Evolutionary conservation across 2,797 vertebrate genomes (phyloP).

Genomic region (Siniperca obscura): DNA sequence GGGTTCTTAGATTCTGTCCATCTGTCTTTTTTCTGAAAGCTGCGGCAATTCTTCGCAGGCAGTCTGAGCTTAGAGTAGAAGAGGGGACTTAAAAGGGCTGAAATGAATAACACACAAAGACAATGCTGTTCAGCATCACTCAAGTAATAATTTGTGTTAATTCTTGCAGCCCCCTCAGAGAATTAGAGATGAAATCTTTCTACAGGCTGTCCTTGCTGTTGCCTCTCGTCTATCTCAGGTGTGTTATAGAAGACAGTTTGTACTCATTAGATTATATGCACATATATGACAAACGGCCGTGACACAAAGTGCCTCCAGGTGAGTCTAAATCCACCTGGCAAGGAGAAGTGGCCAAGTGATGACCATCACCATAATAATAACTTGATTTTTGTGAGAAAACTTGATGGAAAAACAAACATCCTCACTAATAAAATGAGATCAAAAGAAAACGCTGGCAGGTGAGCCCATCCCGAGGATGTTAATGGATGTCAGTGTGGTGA

Average conservation of each 20-base stretch:
- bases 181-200: conserved; percentile 59
- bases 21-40: conserved; percentile 76
- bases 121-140: conserved; percentile 66
- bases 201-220: conserved; percentile 64
- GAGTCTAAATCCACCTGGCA: conserved; percentile 67
- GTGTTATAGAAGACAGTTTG: conserved; percentile 69
- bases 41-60: conserved; percentile 66
- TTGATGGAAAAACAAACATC: conserved; percentile 13
- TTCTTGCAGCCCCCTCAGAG: conserved; percentile 69
- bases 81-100: conserved; percentile 87
- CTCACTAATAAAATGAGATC: conserved; percentile 15
- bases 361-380: conserved; percentile 74
- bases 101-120: conserved; percentile 80
- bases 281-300: conserved; percentile 76
- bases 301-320: conserved; percentile 87
- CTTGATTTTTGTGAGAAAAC: conserved; percentile 41
- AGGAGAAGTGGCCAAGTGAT: conserved; percentile 75
- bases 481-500: conserved; percentile 13
- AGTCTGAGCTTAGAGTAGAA: conserved; percentile 74
- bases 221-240: conserved; percentile 85
- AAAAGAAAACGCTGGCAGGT: conserved; percentile 2
- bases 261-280: conserved; percentile 77
- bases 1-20: conserved; percentile 82
- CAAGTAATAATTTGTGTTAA: conserved; percentile 79
- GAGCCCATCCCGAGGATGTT: background rate